Conservation (phyloP, 2,797 vertebrate species). For the Margarornis squamiger region DNA sequence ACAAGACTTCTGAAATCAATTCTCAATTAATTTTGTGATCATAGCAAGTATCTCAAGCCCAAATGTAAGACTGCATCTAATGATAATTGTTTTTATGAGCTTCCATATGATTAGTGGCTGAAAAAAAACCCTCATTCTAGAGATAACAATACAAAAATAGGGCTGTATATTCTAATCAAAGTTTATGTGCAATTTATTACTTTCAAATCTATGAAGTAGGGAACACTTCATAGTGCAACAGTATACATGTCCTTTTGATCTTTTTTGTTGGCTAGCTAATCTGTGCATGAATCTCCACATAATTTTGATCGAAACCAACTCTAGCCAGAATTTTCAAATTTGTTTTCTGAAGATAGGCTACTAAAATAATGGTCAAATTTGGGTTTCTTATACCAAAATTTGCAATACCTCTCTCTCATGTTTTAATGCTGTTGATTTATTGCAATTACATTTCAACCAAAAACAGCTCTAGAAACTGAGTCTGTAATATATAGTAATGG, state of each 20-base stretch:
- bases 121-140: not conserved
- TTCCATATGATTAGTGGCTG: not conserved
- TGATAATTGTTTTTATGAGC: not conserved
- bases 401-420: not conserved
- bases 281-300: not conserved
- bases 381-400: not conserved
- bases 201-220: not conserved
- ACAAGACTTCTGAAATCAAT: not conserved
- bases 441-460: slow-evolving; percentile 11
- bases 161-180: not conserved
- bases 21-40: not conserved
- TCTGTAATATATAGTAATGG: not conserved
- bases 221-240: not conserved
- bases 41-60: not conserved
- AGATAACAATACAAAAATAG: not conserved
- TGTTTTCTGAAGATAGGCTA: not conserved
- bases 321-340: not conserved
- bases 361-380: not conserved
- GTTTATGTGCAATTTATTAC: not conserved
- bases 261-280: not conserved
- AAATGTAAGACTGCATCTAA: not conserved
- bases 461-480: not conserved
- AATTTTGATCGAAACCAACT: not conserved
- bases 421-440: not conserved
- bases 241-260: not conserved